phyloP scores from a whole-genome alignment of 1,140 invertebrate species.

The Drosophila virilis region DNA sequence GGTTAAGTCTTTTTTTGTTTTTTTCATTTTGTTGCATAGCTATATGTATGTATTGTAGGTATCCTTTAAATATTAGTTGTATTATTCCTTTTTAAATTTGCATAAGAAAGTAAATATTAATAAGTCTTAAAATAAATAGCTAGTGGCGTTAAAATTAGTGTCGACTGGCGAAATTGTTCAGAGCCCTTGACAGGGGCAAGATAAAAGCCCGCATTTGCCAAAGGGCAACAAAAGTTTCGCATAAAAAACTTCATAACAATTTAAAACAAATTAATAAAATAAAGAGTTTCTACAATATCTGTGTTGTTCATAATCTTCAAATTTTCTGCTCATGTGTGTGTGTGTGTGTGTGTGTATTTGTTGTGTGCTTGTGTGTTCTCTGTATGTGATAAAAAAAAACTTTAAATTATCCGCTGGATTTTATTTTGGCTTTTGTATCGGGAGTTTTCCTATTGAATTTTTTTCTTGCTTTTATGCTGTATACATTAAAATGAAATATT shows the following conservation, averaged over 20 bases:
- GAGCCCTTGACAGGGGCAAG: constrained; percentile 43
- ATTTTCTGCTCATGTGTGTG: constrained; percentile 3
- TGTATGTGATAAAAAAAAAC: constrained; percentile 37
- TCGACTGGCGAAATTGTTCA: constrained; percentile 64
- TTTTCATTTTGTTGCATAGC: constrained; percentile 53
- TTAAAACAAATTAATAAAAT: constrained; percentile 82
- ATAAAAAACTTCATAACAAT: constrained; percentile 77
- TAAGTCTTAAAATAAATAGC: constrained; percentile 81
- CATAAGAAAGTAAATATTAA: constrained; percentile 81
- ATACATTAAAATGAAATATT: constrained; percentile 72
- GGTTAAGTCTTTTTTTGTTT: constrained; percentile 73
- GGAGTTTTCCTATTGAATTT: constrained; percentile 22
- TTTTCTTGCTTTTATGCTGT: constrained; percentile 46
- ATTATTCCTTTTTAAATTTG: constrained; percentile 73
- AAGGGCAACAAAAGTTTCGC: constrained; percentile 57
- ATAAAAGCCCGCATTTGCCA: constrained; percentile 33
- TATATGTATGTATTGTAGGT: constrained; percentile 50
- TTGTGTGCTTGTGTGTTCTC: constrained; percentile 22
- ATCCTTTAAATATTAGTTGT: constrained; percentile 73
- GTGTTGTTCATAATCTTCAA: constrained; percentile 48
- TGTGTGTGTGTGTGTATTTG: constrained; percentile 23
- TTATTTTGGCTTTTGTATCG: constrained; percentile 63
- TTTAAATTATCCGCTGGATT: constrained; percentile 56
- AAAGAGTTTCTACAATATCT: constrained; percentile 69
- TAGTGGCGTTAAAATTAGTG: constrained; percentile 82